Percentiles rank a stretch among this genome's conserved stretches.
phyloP scores from a whole-genome alignment of 2,888 invertebrate species.

The Cremastinae sp. region DNA sequence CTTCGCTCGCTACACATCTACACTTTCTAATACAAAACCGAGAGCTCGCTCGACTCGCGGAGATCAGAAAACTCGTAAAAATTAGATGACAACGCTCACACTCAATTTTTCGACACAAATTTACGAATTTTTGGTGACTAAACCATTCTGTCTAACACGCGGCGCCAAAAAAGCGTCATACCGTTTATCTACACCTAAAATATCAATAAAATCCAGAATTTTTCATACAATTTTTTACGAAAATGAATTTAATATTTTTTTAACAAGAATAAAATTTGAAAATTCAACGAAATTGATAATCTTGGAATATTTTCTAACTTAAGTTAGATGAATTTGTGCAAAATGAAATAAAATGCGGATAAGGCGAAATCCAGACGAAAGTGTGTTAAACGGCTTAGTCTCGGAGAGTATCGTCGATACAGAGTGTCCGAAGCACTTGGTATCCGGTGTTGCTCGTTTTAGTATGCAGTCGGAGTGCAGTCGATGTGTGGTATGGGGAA shows the following conservation, averaged over 20 bases:
- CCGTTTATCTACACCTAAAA: no score
- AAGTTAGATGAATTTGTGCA: no score
- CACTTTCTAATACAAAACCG: neutral
- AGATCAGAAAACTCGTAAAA: neutral
- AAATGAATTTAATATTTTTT: no score
- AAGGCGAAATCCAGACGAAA: constrained; percentile 39
- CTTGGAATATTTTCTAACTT: constrained; percentile 1
- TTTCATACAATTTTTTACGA: no score
- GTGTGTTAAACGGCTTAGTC: constrained; percentile 61
- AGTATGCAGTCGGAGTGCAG: constrained; percentile 77
- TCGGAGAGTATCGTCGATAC: constrained; percentile 68
- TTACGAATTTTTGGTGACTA: no score
- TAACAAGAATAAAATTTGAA: no score
- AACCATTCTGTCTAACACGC: no score
- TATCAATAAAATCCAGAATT: no score
- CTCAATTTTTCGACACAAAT: constrained; percentile 4
- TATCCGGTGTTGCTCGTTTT: constrained; percentile 77
- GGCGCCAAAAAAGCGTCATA: no score
- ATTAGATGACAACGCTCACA: no score
- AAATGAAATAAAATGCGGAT: no score
- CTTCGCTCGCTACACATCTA: neutral
- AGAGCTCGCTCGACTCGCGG: neutral
- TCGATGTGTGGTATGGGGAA: constrained; percentile 71
- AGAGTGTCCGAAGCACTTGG: constrained; percentile 69
- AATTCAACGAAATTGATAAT: no score